Conservation (phyloP, 2,888 invertebrate genomes). For the Volucella inflata region DNA sequence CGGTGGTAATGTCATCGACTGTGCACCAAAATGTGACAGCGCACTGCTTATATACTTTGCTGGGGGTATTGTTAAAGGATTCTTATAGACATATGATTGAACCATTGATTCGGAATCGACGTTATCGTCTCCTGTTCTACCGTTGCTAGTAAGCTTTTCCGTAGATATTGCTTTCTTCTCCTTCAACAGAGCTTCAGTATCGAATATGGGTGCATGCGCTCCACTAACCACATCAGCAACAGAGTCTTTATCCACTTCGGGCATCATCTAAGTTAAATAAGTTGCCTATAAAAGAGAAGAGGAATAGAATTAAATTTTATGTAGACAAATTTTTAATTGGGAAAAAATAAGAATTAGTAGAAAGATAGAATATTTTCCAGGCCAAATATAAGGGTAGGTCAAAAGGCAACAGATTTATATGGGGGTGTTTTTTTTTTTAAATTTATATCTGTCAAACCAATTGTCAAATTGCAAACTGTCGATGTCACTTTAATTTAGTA, state of each 20-base stretch:
- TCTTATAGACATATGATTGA: slow-evolving; percentile 82
- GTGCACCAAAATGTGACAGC: slow-evolving; percentile 50
- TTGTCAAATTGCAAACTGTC: too few relatives aligned
- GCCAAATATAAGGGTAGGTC: too few relatives aligned
- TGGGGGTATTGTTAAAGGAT: slow-evolving; percentile 81
- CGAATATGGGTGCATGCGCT: slow-evolving; percentile 80
- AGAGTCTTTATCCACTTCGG: slow-evolving; percentile 83
- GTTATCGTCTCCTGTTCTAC: slow-evolving; percentile 67
- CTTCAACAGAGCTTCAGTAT: slow-evolving; percentile 77
- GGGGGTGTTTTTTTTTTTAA: too few relatives aligned
- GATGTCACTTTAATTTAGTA: too few relatives aligned
- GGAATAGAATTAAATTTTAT: neutral
- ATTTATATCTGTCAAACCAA: too few relatives aligned
- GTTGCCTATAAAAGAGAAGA: slow-evolving; percentile 41
- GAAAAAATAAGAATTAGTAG: too few relatives aligned
- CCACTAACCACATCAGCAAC: slow-evolving; percentile 82
- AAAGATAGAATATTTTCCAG: too few relatives aligned
- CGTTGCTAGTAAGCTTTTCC: slow-evolving; percentile 69
- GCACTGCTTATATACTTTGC: slow-evolving; percentile 67
- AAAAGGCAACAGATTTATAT: too few relatives aligned
- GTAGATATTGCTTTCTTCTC: slow-evolving; percentile 76
- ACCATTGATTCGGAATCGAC: slow-evolving; percentile 70
- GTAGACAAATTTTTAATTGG: neutral
- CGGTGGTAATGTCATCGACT: slow-evolving; percentile 57
- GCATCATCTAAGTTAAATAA: slow-evolving; percentile 81